Base-by-base conservation (phyloP, 2,113 vertebrate genomes). In the Microcebus murinus region DNA sequence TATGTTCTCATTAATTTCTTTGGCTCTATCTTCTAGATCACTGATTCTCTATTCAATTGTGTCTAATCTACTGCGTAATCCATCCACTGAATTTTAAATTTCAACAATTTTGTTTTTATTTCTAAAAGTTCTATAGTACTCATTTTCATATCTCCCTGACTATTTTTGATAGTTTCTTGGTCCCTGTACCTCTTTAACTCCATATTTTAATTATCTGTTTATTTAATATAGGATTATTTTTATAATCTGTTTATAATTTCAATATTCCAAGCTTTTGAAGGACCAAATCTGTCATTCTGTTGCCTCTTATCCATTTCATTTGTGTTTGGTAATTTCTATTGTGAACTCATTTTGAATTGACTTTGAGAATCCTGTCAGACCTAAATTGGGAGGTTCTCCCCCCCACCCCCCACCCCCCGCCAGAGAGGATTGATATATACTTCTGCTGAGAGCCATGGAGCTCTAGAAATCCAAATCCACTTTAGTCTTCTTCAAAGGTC, bases 341-440 rank as follows among this genome's bases (percentile, higher is more conserved):
- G 59, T 92, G 91, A 93, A 45, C 25, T 87, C 68, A 89, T 90
- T 91, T 96, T 81, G 34, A 83, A 85, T 25, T 63, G 25, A 70
- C 52, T 63, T 95, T 79, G 55, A 87, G 42, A 79, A 90, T 73
- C 55, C 23, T 31, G 4, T 81, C n/a, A 80, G 68, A 77, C 27
- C 45, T 90, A 61, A 61, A 57, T 4, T 80, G 50, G 14, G n/a
- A 83, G 31, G n/a, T 65, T 45, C 45, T 45, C 45, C 45, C 42
- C 42, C 42, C 42, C 1, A n/a, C n/a, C n/a, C n/a, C n/a, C n/a
- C n/a, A n/a, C 42, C 42, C 45, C 7, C 42, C 45, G 0, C 45
- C 48, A 80, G 34, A 80, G 14, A 27, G 2, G 48, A 45, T 39
- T 68, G 34, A 68, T 39, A 83, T 45, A 29, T 36, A 84, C 14